Evolutionary conservation across 2,797 vertebrate genomes (phyloP).

Genomic region (Sternotherus odoratus): DNA sequence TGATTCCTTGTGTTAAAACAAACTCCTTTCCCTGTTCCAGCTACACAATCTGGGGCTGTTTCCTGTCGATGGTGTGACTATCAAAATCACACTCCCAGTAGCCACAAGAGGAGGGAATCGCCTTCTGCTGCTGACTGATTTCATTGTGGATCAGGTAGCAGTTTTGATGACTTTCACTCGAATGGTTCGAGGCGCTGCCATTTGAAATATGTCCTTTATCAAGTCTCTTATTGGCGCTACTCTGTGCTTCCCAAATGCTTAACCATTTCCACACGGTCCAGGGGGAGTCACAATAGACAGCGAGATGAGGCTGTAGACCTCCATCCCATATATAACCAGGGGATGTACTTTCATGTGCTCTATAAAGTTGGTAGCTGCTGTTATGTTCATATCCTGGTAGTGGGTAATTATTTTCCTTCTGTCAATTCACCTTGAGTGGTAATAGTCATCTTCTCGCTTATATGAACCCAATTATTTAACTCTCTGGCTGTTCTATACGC

Average conservation of each 20-base stretch:
- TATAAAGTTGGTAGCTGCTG: neutral
- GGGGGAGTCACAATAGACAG: neutral
- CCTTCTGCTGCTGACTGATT: slow-evolving; percentile 87
- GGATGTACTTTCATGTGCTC: neutral
- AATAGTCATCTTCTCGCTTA: neutral
- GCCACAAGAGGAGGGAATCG: slow-evolving; percentile 92
- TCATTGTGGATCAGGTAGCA: slow-evolving; percentile 85
- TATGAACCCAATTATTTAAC: rapidly evolving
- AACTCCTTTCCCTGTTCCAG: slow-evolving; percentile 72
- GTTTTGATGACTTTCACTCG: neutral
- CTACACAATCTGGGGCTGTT: slow-evolving; percentile 96
- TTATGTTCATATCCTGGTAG: neutral
- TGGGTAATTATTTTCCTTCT: neutral
- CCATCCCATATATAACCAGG: neutral
- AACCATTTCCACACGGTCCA: neutral
- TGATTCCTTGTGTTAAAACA: neutral
- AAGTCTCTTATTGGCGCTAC: neutral
- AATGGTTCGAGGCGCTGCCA: neutral
- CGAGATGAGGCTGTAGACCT: neutral
- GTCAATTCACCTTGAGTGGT: neutral
- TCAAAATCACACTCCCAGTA: slow-evolving; percentile 91
- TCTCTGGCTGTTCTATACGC: rapidly evolving
- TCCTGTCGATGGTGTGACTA: slow-evolving; percentile 86
- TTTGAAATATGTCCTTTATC: neutral
- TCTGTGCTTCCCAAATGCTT: neutral